Percentiles rank a stretch among this genome's conserved stretches.
These are phyloP conservation scores for Herpailurus yagouaroundi DNA, from an alignment of 2,113 vertebrate genomes.

Conservation along the genomic window DNA sequence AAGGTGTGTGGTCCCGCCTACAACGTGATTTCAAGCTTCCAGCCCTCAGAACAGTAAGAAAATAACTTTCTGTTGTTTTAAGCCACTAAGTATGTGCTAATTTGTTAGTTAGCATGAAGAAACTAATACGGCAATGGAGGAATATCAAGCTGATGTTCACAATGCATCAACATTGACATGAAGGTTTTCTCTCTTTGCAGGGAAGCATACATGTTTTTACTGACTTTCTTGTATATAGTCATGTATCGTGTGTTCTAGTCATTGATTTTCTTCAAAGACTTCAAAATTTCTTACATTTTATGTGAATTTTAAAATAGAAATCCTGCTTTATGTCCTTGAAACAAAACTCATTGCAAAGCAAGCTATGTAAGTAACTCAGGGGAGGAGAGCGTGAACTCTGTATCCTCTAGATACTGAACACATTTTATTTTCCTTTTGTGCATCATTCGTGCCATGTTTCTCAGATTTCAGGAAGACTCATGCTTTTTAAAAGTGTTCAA, in stretches of 20 bases:
- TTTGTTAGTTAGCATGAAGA: neutral
- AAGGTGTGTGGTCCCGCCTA: neutral
- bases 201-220: neutral
- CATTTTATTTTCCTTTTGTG: slow-evolving; percentile 2
- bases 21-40: neutral
- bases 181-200: neutral
- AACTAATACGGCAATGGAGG: neutral
- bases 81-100: neutral
- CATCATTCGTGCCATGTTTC: neutral
- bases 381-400: neutral
- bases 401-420: neutral
- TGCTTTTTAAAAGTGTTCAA: neutral
- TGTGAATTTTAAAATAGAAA: slow-evolving; percentile 40
- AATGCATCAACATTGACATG: neutral
- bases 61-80: neutral
- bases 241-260: neutral
- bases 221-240: neutral
- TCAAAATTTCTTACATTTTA: slow-evolving; percentile 14
- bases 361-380: neutral
- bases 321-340: neutral
- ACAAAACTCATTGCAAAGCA: slow-evolving; percentile 55
- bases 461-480: neutral
- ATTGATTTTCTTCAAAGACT: neutral
- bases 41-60: neutral
- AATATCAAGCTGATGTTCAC: neutral